Conservation (phyloP, 2,888 invertebrate species). For the Megalurothrips usitatus region DNA sequence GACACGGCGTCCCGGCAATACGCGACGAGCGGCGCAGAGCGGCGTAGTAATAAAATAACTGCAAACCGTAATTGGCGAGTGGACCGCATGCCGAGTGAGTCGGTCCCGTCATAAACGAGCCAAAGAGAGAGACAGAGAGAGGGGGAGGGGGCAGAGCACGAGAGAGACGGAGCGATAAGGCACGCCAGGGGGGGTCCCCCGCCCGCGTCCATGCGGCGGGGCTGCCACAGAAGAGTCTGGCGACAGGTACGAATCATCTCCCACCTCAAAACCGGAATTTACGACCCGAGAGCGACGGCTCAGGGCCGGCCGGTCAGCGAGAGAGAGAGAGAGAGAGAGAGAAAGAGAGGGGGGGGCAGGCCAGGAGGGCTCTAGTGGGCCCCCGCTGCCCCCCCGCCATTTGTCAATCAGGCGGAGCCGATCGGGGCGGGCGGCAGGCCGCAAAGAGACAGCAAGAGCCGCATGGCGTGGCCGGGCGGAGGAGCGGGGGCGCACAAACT, state of each 20-base stretch:
- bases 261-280: conserved; percentile 24
- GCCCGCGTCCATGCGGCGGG: conserved; percentile 31
- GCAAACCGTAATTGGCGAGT: conserved; percentile 2
- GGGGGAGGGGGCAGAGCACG: not conserved
- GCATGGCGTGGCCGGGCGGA: not conserved
- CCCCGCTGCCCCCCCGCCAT: not conserved
- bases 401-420: conserved; percentile 19
- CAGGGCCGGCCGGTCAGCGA: not conserved
- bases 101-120: conserved; percentile 6
- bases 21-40: not conserved
- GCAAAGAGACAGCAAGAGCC: not conserved
- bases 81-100: conserved; percentile 18
- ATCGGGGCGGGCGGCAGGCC: not conserved
- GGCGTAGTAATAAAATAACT: conserved; percentile 6
- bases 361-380: not conserved
- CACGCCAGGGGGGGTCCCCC: not conserved
- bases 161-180: not conserved
- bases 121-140: not conserved
- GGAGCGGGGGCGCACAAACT: not conserved
- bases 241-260: conserved; percentile 24
- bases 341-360: not conserved
- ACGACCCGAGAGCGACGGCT: conserved; percentile 34
- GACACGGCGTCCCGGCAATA: not conserved
- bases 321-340: no score
- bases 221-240: not conserved